phyloP scores from a whole-genome alignment of 2,888 invertebrate genomes.

The Polyploca ridens region DNA sequence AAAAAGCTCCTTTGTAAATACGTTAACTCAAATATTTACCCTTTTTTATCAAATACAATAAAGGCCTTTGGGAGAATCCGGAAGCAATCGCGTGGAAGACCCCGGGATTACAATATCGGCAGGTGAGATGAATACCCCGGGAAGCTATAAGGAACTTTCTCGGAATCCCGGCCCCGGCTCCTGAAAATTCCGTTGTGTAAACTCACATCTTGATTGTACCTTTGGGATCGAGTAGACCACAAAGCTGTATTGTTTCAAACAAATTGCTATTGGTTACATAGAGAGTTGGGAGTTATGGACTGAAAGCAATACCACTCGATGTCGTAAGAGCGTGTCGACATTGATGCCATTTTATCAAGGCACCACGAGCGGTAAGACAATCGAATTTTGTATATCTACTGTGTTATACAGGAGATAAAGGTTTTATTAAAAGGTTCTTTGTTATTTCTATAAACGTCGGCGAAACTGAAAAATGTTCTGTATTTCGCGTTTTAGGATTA shows the following conservation, averaged over 20 bases:
- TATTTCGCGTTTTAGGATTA: no score
- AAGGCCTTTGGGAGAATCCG: constrained; percentile 29
- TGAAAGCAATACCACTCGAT: not conserved
- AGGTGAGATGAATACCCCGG: constrained; percentile 56
- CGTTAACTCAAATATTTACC: constrained; percentile 20
- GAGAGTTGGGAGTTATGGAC: constrained; percentile 4
- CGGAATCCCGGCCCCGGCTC: constrained; percentile 29
- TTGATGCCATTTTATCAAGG: constrained; percentile 1
- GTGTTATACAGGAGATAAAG: no score
- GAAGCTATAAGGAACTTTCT: constrained; percentile 62
- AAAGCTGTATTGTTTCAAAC: constrained; percentile 44
- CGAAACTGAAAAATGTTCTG: not conserved
- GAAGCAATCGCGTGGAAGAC: constrained; percentile 40
- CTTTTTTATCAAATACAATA: constrained; percentile 26
- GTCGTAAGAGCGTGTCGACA: not conserved
- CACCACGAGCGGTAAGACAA: not conserved
- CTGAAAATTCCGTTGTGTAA: constrained; percentile 36
- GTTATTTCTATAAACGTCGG: not conserved
- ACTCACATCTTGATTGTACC: constrained; percentile 51
- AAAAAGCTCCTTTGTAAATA: constrained; percentile 11
- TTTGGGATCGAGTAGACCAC: constrained; percentile 36
- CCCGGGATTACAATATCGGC: constrained; percentile 49
- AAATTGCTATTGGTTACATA: constrained; percentile 54
- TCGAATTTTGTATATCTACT: not conserved
- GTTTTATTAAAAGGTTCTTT: no score